Base-by-base conservation (phyloP, 2,797 vertebrate species). In the Tokudaia muenninki region DNA sequence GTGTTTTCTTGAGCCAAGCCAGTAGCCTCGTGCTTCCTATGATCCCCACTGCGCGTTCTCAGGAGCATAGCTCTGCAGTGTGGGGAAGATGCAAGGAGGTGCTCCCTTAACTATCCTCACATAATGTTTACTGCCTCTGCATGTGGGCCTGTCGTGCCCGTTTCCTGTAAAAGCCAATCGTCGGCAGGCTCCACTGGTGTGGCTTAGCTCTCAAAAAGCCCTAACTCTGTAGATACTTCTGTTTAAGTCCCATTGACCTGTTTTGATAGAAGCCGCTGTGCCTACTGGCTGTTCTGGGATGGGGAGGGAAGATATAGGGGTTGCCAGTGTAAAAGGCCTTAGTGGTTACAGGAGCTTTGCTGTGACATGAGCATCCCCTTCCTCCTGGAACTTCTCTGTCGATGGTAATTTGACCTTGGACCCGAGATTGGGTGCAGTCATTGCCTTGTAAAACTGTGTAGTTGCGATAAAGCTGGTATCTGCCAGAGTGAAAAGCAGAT, bases 401-500 rank as follows among this genome's bases (percentile, higher is more conserved):
- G 87, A 79, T 96, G 88, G 67, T 94, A 9, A 11, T 94, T 93
- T 94, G 82, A 63, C 80, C 80, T 59, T 52, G 72, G 95, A 72
- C 61, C 16, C 50, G 2, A 31, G 89, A 19, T 41, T 26, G 57
- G 44, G 93, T 94, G n/a, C 72, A 87, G n/a, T 87, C 2, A 0
- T 88, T 80, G 41, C 50, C 74, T 72, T 37, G 44, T 12, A 52
- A 70, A 59, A 29, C 22, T 77, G 0, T n/a, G 29, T 55, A 8
- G 37, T 14, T 87, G 29, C 3, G 11, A 0, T 14, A 7, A 55
- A 94, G 47, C 83, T 22, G 16, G 75, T 26, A 94, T 96, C 61
- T 91, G 14, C 83, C 47, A n/a, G 70, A 90, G 19, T 59, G 10
- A 1, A 8, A 29, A 59, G 52, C 95, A 14, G 41, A 50, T 70